Evolutionary conservation across 1,140 invertebrate genomes (phyloP), one percentile per base, ranked within the genome.

Genomic region (Mercenaria mercenaria): DNA sequence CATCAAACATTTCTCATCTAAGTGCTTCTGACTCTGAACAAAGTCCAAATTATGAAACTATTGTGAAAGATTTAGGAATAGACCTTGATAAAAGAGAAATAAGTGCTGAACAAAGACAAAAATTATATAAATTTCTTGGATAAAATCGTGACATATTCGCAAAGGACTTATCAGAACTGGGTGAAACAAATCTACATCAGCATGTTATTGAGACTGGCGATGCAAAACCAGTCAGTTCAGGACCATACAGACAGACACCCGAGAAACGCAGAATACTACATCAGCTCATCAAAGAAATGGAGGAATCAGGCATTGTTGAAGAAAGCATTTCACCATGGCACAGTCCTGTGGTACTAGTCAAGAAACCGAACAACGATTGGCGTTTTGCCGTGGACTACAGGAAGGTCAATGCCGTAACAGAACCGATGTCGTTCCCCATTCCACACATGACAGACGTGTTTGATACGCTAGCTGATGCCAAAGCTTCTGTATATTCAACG

Each of bases 111-210:
- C 56, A 87, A 74, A 87, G 72, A 59, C 8, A 37, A 10, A 64
- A 81, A 81, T 61, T 87, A 20, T 41, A 77, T 11, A 23, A 10
- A 1, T 69, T 91, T 29, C 1, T 91, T 26, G 69, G 32, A 41
- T 50, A 37, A 15, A 91, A 89, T 72, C 13, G 81, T 15, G 59
- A 89, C 29, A 59, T 91, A 32, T 91, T 91, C 72, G 85, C 90
- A 13, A 84, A 64, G 23, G 80, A 91, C 79, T 77, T 91, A 81
- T 80, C 90, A 41, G 90, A 88, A 91, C 20, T 91, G 10, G 83
- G 89, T 20, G 13, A 52, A 29, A 88, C 74, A 34, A 11, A 72
- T 32, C 1, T 74, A 0, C 29, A 83, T 61, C 29, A 41, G 20
- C 88, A 91, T 61, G 69, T 59, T 37, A 91, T 91, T 34, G 64